These are phyloP conservation scores for Limnephilus auricula DNA, from an alignment of 2,888 invertebrate genomes.

Conservation along the genomic window DNA sequence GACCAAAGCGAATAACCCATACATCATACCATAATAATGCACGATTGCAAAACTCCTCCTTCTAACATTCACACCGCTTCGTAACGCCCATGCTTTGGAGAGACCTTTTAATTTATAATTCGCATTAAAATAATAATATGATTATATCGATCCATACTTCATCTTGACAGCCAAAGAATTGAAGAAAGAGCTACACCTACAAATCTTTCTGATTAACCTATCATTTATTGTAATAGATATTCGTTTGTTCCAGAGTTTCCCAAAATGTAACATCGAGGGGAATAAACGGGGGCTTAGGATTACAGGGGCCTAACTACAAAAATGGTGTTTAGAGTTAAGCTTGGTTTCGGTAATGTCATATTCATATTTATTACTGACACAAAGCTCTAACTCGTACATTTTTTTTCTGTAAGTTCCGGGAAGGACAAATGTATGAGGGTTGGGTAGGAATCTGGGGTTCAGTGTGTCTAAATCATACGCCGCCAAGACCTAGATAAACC, in stretches of 20 bases:
- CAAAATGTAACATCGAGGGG: no score
- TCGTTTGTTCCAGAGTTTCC: not conserved
- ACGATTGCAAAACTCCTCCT: not conserved
- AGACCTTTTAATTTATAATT: constrained; percentile 28
- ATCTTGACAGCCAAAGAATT: constrained; percentile 29
- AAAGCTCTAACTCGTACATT: no score
- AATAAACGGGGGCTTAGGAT: no score
- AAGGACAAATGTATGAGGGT: no score
- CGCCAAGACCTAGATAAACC: no score
- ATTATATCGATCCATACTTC: constrained; percentile 27
- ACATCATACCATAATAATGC: not conserved
- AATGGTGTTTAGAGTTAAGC: no score
- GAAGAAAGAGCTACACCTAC: constrained; percentile 3
- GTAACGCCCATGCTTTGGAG: constrained; percentile 18
- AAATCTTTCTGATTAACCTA: constrained; percentile 10
- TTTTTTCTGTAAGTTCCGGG: no score
- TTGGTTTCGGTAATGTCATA: no score
- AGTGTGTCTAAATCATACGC: no score
- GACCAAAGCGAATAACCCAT: not conserved
- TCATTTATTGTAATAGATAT: not conserved
- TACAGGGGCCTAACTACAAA: no score
- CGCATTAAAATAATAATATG: constrained; percentile 29
- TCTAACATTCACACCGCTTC: not conserved
- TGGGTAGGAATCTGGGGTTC: no score
- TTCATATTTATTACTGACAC: no score